Evolutionary conservation across 1,140 invertebrate genomes (phyloP).

Genomic region (Nilaparvata lugens): DNA sequence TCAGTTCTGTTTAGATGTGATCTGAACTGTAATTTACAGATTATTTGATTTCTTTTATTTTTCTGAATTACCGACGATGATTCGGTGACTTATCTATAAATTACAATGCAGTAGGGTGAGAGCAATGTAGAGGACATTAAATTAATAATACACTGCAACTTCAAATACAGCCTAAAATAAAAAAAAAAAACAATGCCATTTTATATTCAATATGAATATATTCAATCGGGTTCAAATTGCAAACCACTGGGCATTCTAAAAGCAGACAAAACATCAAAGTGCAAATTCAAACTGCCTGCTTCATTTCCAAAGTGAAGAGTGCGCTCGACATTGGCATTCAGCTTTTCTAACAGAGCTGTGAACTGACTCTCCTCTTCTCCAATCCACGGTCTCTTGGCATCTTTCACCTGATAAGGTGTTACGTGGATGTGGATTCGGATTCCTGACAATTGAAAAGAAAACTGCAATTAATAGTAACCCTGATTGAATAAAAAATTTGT

Average conservation of each 20-base stretch:
- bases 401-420: constrained; percentile 73
- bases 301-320: constrained; percentile 56
- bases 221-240: too few relatives aligned
- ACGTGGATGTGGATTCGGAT: constrained; percentile 66
- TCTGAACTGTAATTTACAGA: too few relatives aligned
- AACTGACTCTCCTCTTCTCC: constrained; percentile 69
- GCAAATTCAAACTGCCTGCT: constrained; percentile 48
- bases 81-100: too few relatives aligned
- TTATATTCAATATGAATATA: too few relatives aligned
- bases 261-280: constrained; percentile 57
- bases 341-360: constrained; percentile 48
- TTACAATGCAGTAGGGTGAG: too few relatives aligned
- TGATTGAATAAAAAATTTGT: not conserved
- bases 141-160: too few relatives aligned
- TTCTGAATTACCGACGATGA: too few relatives aligned
- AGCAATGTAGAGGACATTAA: too few relatives aligned
- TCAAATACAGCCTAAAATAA: too few relatives aligned
- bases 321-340: constrained; percentile 50
- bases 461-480: not conserved
- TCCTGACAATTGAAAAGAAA: constrained; percentile 34
- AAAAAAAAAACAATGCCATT: too few relatives aligned
- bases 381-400: constrained; percentile 69
- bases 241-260: constrained; percentile 31
- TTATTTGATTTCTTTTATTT: too few relatives aligned
- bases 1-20: too few relatives aligned